Conservation (phyloP, 2,797 vertebrate genomes). For the Morelia viridis region DNA sequence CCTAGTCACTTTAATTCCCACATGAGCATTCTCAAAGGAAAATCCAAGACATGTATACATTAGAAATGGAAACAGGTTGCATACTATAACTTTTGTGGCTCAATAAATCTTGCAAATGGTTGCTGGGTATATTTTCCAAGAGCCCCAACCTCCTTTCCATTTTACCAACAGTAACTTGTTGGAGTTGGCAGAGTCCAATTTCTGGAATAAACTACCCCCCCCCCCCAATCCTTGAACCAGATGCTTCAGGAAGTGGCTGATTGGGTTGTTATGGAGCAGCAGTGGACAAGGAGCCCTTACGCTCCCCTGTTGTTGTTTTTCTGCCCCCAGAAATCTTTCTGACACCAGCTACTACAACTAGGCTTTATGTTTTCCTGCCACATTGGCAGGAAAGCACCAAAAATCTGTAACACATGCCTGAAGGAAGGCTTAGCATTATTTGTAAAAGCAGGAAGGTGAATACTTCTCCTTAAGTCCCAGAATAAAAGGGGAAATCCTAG, state of each 20-base stretch:
- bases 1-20: neutral
- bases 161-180: neutral
- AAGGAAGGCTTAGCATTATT: neutral
- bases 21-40: neutral
- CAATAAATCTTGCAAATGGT: neutral
- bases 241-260: neutral
- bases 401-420: neutral
- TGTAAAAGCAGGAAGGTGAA: neutral
- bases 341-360: neutral
- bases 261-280: neutral
- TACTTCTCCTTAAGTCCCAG: neutral
- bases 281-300: neutral
- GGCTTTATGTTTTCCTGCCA: neutral
- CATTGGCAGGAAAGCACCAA: neutral
- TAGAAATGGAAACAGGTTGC: no score
- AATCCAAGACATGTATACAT: neutral
- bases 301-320: neutral
- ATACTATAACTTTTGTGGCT: neutral
- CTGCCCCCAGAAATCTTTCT: neutral
- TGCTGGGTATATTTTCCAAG: neutral
- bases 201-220: neutral
- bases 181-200: neutral
- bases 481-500: neutral
- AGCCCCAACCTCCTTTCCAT: neutral
- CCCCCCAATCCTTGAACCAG: neutral